Base-by-base conservation (phyloP, 2,888 invertebrate species). In the Sipunculus nudus region DNA sequence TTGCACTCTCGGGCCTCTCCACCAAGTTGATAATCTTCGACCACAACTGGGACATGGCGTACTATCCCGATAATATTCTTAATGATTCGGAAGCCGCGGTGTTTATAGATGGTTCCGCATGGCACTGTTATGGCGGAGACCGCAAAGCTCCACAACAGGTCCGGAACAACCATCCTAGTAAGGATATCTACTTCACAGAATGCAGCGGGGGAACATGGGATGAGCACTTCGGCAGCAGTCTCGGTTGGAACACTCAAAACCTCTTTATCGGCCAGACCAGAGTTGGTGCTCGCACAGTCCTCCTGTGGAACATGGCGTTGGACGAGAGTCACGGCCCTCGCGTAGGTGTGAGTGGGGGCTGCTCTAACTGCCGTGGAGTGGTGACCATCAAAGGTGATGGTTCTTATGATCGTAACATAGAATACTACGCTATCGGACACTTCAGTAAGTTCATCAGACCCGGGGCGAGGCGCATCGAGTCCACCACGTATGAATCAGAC, bases 251-350 rank as follows among this genome's bases (percentile, higher is more conserved):
- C 32, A 26, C 43, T 5, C 38, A 64, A 53, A 65, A 59, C 41
- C 53, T 67, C 8, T 62, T 65, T 48, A 59, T 61, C 32, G 59
- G 59, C 6, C 64, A 64, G 48, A 59, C 55, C 10, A 48, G 64
- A 3, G 48, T 62, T 31, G 49, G 53, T 8, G 56, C 67, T 10
- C 31, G 56, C 6, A 57, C 53, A 2, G 64, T 64, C 6, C 40
- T 64, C 6, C 54, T 65, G 46, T 67, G 67, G 67, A 67, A 67
- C 48, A 38, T 67, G 47, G 67, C 64, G 8, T 48, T 65, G 23
- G 64, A 67, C 40, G 41, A 59, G 19, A 47, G 54, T 13, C 53
- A 65, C 38, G 64, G 64, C 16, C 67, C 67, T 13, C 25, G 47
- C 16, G 61, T 62, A 1, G 61, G 48, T 8, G 65, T 65, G n/a